Percentiles rank a stretch among this genome's conserved stretches.
These are phyloP conservation scores for Apis cerana DNA, from an alignment of 1,140 invertebrate genomes.

Conservation along the genomic window DNA sequence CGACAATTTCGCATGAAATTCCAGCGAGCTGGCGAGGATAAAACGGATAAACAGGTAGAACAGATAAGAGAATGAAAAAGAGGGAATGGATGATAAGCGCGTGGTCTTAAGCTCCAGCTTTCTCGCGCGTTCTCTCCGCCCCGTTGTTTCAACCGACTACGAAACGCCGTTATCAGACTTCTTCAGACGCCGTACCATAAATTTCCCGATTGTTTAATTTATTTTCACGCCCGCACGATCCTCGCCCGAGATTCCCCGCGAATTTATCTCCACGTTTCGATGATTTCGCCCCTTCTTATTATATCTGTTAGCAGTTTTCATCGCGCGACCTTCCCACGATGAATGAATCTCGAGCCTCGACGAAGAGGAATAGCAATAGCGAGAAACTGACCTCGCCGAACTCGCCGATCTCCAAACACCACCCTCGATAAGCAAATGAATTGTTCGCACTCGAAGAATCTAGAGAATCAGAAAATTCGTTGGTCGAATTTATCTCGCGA, in stretches of 20 bases:
- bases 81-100: not conserved
- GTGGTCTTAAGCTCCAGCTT: conserved; percentile 4
- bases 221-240: not conserved
- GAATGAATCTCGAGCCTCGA: not conserved
- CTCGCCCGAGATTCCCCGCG: not conserved
- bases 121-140: not conserved
- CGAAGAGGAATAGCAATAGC: not conserved
- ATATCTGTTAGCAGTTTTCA: no score
- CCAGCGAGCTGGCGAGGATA: not conserved
- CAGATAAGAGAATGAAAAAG: conserved; percentile 12
- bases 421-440: not conserved
- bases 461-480: not conserved
- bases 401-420: conserved; percentile 18
- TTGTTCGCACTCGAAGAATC: not conserved
- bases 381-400: conserved; percentile 42
- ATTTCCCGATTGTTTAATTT: conserved; percentile 10
- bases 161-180: not conserved
- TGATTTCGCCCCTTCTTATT: no score
- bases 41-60: conserved; percentile 5
- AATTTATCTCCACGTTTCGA: not conserved
- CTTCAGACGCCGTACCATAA: not conserved
- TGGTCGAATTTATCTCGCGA: not conserved
- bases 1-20: not conserved
- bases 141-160: conserved; percentile 8
- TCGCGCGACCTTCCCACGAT: no score